Base-by-base conservation (phyloP, 1,140 invertebrate genomes). In the Berghia stephanieae region DNA sequence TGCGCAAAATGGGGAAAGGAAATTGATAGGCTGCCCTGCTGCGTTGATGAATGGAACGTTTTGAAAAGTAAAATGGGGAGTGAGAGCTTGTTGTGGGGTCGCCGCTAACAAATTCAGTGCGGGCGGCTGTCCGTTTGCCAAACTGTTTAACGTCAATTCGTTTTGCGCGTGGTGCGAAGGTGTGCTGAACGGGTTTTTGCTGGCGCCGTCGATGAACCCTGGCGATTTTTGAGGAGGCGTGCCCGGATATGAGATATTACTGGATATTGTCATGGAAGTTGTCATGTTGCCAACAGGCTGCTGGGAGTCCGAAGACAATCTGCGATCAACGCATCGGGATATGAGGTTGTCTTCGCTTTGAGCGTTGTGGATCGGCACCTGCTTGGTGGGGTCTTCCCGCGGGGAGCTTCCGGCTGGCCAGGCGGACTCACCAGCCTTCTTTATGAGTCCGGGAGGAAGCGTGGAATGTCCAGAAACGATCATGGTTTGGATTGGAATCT, bases 401-500 rank as follows among this genome's bases (percentile, higher is more conserved):
- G 10, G 10, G 8, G 57, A 43, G 5, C 31, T 38, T 5, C 27
- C 38, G 0, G 24, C 74, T 6, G 10, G 40, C n/a, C 44, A 24
- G 34, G 4, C 44, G 6, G 8, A 38, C 60, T 18, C 42, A 55
- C 57, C 78, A 77, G 76, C 77, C 80, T 77, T 80, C 83, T 80
- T 46, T 34, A 74, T 24, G 36, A 87, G 71, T 93, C 93, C 72
- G 94, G 90, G 93, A 93, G 85, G 85, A 42, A 87, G 83, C 10
- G 84, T 88, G 78, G 86, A 83, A 69, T 87, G 82, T 18, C 85
- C 79, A 10, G 80, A 79, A 5, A 89, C 80, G 24, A 85, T 77
- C 95, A 96, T 96, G 66, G 96, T 94, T 90, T 97, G 95, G 72
- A 98, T 90, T 18, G 96, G 93, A 69, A 96, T 92, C 83, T 95